Conservation (phyloP, 2,797 vertebrate genomes). For the Acanthiza pusilla region DNA sequence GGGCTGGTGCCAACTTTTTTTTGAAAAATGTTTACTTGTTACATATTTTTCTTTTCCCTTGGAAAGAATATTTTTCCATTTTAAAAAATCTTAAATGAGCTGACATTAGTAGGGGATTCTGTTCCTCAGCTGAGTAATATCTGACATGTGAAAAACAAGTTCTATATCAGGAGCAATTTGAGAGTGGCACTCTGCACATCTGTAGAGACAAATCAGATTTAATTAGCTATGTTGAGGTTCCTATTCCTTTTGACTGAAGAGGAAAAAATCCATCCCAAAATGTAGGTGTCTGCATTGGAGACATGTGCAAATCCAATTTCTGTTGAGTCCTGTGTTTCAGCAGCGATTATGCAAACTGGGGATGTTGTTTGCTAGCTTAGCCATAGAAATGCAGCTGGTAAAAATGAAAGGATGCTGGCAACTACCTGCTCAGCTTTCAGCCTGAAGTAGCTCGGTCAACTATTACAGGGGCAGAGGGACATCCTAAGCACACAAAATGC, state of each 20-base stretch:
- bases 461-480: neutral
- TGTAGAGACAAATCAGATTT: conserved; percentile 33
- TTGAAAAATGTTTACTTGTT: neutral
- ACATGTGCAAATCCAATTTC: neutral
- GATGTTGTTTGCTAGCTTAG: conserved; percentile 10
- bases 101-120: neutral
- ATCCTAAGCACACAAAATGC: neutral
- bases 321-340: neutral
- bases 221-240: conserved; percentile 23
- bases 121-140: neutral
- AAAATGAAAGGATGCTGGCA: conserved; percentile 55
- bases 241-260: neutral
- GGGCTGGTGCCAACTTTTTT: neutral
- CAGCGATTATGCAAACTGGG: neutral
- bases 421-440: conserved; percentile 50
- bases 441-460: conserved; percentile 23
- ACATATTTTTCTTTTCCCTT: neutral
- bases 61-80: neutral
- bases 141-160: neutral
- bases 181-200: conserved; percentile 5
- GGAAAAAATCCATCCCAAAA: conserved; percentile 12
- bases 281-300: conserved; percentile 25
- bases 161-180: neutral
- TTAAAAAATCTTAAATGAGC: neutral
- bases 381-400: conserved; percentile 49